Base-by-base conservation (phyloP, 2,113 vertebrate species). In the Echinops telfairi region DNA sequence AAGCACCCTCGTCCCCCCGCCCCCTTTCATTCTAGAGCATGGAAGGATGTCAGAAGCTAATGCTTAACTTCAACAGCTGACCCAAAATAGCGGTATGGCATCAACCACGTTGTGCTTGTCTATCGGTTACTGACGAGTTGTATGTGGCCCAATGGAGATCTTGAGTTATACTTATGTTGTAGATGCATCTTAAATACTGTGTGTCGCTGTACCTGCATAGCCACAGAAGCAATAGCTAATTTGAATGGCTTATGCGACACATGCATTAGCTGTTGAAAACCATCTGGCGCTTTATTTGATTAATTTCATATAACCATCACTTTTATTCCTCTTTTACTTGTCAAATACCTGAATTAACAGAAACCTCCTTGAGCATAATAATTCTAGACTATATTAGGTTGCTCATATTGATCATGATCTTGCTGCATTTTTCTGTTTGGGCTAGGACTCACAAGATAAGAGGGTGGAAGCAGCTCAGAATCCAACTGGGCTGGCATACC, bases 351-450 rank as follows among this genome's bases (percentile, higher is more conserved):
- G 97, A 97, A 98, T 98, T 98, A 96, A 98, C 97, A 97, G 97
- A 97, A 98, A 98, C 97, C 97, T 98, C 98, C 98, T 98, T 98
- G 97, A 94, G 97, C 91, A 95, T 96, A 98, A 98, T 98, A 96
- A 96, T 97, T 98, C 95, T 98, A 98, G 97, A 98, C 98, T 96
- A 95, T 97, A 98, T 98, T 98, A 98, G 95, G 93, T 89, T 94
- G 97, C 97, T 98, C 96, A 94, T 98, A 98, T 97, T 97, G 98
- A 98, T 97, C 97, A 97, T 84, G 93, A 40, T 95, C 97, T 96
- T 97, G 95, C 98, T 97, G 95, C 97, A 98, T 98, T 98, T 97
- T 43, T 94, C 90, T 92, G 62, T 85, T 97, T 96, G 95, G n/a
- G 38, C 89, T 95, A 96, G 88, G 86, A 92, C 96, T 96, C 58